phyloP scores from a whole-genome alignment of 2,797 vertebrate species.

The Simalia tracyae region DNA sequence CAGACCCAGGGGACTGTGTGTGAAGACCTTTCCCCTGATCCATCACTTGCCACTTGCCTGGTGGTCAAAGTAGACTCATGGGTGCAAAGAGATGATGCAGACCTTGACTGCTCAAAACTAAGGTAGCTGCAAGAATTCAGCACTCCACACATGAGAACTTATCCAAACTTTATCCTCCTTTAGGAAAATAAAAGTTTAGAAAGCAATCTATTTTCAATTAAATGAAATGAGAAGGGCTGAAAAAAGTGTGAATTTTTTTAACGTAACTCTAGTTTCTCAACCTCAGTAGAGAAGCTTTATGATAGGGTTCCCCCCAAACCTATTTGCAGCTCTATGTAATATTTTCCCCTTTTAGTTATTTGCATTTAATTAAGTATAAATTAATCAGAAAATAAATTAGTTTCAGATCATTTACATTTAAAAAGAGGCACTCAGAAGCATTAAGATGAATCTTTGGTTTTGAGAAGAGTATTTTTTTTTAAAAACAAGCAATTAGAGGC shows the following conservation, averaged over 20 bases:
- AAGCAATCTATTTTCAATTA: neutral
- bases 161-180: neutral
- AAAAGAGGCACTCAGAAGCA: neutral
- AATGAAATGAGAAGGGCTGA: neutral
- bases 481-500: neutral
- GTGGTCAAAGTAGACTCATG: neutral
- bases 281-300: neutral
- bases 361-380: neutral
- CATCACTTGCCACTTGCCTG: neutral
- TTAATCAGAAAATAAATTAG: neutral
- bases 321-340: neutral
- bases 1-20: neutral
- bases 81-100: neutral
- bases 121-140: neutral
- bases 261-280: neutral
- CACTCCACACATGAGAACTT: neutral
- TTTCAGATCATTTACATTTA: conserved; percentile 30
- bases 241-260: neutral
- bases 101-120: neutral
- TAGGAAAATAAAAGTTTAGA: neutral
- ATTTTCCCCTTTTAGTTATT: neutral
- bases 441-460: neutral
- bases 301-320: neutral
- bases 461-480: neutral
- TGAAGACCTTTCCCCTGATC: neutral